These are phyloP conservation scores for Drosophila phalerata DNA, from an alignment of 2,888 invertebrate species.

Conservation along the genomic window DNA sequence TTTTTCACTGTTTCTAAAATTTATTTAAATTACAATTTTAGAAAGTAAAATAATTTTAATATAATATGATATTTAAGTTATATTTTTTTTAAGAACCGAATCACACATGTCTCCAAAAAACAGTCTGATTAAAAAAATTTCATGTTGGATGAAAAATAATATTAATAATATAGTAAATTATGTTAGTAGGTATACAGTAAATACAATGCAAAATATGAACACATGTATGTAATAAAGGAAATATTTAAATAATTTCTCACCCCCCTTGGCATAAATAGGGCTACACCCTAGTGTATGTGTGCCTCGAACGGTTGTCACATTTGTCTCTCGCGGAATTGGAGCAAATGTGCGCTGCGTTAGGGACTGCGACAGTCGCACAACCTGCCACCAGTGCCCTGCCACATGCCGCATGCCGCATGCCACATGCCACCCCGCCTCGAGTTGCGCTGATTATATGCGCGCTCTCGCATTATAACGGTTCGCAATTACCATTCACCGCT, in stretches of 20 bases:
- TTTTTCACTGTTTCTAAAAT: too few relatives aligned
- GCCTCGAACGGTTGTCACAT: conserved; percentile 67
- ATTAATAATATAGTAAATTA: too few relatives aligned
- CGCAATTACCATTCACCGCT: conserved; percentile 81
- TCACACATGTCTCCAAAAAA: too few relatives aligned
- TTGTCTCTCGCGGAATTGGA: conserved; percentile 72
- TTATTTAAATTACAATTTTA: too few relatives aligned
- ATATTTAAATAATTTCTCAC: background rate
- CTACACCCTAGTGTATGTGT: conserved; percentile 14
- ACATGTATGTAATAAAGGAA: too few relatives aligned
- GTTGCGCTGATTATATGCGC: conserved; percentile 74
- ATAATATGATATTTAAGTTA: too few relatives aligned
- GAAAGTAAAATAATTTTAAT: too few relatives aligned
- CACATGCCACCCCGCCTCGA: conserved; percentile 18
- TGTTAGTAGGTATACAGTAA: too few relatives aligned
- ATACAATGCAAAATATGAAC: too few relatives aligned
- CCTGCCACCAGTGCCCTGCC: conserved; percentile 24
- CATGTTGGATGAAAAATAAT: too few relatives aligned
- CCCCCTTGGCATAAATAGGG: background rate
- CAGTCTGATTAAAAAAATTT: too few relatives aligned
- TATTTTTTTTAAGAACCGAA: too few relatives aligned
- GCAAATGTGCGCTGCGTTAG: conserved; percentile 71
- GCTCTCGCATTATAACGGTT: conserved; percentile 79
- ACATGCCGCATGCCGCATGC: conserved; percentile 27
- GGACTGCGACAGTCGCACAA: conserved; percentile 41